Percentiles rank a stretch among this genome's conserved stretches.
Conservation (phyloP, 2,797 vertebrate species). For the Scarus forsteni region DNA sequence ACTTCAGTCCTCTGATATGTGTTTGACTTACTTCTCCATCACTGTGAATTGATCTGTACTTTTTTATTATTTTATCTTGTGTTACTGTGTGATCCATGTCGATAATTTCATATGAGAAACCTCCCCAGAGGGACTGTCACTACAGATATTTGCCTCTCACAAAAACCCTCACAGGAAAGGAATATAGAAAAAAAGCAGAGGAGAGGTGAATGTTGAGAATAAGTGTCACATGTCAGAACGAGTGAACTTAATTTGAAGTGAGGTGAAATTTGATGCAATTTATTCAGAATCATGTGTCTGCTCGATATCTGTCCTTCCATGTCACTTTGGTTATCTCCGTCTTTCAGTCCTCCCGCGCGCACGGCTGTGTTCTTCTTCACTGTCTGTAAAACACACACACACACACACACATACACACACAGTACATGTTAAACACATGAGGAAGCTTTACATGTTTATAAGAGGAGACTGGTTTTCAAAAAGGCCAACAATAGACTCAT, state of each 20-base stretch:
- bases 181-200: slow-evolving; percentile 5
- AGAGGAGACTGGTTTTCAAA: background rate
- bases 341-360: slow-evolving; percentile 33
- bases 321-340: slow-evolving; percentile 71
- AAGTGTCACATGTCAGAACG: slow-evolving; percentile 78
- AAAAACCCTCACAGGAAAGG: slow-evolving; percentile 44
- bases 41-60: slow-evolving; percentile 7
- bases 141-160: slow-evolving; percentile 41
- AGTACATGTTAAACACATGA: slow-evolving; percentile 44
- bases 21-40: slow-evolving; percentile 12
- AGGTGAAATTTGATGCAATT: slow-evolving; percentile 77
- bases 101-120: slow-evolving; percentile 20
- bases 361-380: slow-evolving; percentile 47
- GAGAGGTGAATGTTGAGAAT: slow-evolving; percentile 62
- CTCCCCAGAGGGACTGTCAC: slow-evolving; percentile 29
- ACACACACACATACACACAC: slow-evolving; percentile 26
- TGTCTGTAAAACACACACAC: slow-evolving; percentile 45
- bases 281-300: slow-evolving; percentile 76
- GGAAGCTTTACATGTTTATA: slow-evolving; percentile 40
- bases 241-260: slow-evolving; percentile 76
- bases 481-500: background rate
- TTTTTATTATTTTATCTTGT: background rate
- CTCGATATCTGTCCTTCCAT: slow-evolving; percentile 68
- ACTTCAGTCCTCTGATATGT: slow-evolving; percentile 9
- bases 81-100: slow-evolving; percentile 40